Evolutionary conservation across 2,888 invertebrate species (phyloP).

Genomic region (Caradrina kadenii): DNA sequence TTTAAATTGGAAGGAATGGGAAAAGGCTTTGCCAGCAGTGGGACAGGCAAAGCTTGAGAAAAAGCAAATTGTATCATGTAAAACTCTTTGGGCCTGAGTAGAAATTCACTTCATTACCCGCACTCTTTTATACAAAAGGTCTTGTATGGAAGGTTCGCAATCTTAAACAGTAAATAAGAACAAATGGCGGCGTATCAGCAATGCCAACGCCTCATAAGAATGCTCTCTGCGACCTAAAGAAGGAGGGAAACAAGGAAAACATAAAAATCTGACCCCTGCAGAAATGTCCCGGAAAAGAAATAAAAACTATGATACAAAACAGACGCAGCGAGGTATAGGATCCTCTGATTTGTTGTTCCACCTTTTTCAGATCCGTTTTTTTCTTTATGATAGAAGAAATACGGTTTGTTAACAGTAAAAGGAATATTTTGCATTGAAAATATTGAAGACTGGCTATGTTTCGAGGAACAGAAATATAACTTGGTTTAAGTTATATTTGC

Average conservation of each 20-base stretch:
- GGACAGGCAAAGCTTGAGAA: no score
- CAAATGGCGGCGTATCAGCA: conserved; percentile 60
- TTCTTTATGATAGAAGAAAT: conserved; percentile 12
- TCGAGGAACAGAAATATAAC: neutral
- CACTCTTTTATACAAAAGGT: conserved; percentile 37
- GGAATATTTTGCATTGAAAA: neutral
- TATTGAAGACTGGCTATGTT: neutral
- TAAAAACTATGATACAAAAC: conserved; percentile 63
- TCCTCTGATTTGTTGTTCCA: conserved; percentile 48
- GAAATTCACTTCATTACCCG: conserved; percentile 31
- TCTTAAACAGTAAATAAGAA: conserved; percentile 62
- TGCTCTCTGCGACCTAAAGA: conserved; percentile 50
- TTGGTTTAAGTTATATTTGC: neutral
- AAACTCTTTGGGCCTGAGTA: neutral
- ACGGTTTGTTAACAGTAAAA: neutral
- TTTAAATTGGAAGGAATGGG: no score
- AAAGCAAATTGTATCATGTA: neutral
- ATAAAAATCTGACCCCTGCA: conserved; percentile 62
- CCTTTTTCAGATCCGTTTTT: conserved; percentile 27
- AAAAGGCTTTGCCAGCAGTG: no score
- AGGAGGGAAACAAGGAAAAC: conserved; percentile 56
- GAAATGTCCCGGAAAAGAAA: conserved; percentile 54
- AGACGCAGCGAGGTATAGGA: conserved; percentile 49
- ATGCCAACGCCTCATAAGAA: conserved; percentile 61
- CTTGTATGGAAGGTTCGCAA: conserved; percentile 40